Evolutionary conservation across 2,113 vertebrate species (phyloP), one percentile per base, ranked within the genome.

Genomic region (Sciurus niger): DNA sequence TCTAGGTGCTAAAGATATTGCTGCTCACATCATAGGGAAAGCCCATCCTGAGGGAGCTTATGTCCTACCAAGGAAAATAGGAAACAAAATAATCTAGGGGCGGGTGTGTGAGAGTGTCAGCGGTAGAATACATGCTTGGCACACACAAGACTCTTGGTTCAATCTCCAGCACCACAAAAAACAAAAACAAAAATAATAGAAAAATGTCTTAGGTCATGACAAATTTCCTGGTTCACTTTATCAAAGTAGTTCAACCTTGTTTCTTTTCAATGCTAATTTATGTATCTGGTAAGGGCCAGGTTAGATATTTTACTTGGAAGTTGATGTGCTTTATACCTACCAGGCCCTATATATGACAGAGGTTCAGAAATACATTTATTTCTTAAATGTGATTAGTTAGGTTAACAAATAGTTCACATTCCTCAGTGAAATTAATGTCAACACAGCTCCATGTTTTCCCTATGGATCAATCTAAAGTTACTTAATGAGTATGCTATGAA

Each of bases 371-470:
- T 85, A 58, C 17, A 92, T 80, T 37, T 43, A 67, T 65, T 84
- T 58, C 46, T 88, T 72, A 88, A 77, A 84, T n/a, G 51, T 68
- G 32, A 89, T 67, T 65, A 43, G 16, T 77, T 89, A 68, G 34
- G n/a, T 68, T 85, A 28, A 95, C 72, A 74, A 65, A 84, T 24
- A 82, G n/a, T 48, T 94, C 46, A 18, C 12, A 63, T 68, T 72
- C 46, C 25, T 94, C 94, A 93, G 8, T 40, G 82, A 94, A 94
- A 88, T 63, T 25, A 63, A 63, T 63, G 60, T n/a, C 74, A 84
- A 24, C 20, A 16, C 0, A 8, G 2, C 2, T 22, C 22, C n/a
- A 43, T 37, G 28, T 6, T 84, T 88, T 90, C 46, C 53, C 40
- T 6, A 2, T 46, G 74, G 25, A 40, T 18, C 58, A 80, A 67